A percentile compares a stretch with the other conserved stretches of the same genome.
phyloP scores from a whole-genome alignment of 2,113 vertebrate species.

The Beaufortia kweichowensis region DNA sequence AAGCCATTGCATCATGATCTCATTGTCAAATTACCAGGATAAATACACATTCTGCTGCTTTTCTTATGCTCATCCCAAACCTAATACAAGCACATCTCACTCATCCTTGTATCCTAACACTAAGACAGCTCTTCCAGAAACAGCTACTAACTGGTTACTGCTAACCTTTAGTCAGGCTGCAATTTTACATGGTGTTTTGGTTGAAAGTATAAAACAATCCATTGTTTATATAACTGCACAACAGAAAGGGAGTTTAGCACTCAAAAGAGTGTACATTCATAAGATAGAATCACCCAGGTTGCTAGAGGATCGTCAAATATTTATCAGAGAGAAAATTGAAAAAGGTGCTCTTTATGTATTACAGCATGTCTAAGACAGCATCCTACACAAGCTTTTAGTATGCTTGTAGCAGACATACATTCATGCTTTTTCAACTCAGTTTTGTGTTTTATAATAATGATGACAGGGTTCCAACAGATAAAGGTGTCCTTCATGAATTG shows the following conservation, averaged over 20 bases:
- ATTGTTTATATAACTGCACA: background rate
- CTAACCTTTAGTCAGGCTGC: background rate
- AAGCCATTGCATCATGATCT: constrained; percentile 44
- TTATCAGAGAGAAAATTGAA: constrained; percentile 5
- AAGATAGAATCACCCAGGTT: background rate
- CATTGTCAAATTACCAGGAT: constrained; percentile 66
- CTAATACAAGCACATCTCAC: background rate
- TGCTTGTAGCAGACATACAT: background rate
- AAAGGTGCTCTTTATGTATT: background rate
- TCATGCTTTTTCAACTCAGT: background rate
- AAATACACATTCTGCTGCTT: constrained; percentile 45
- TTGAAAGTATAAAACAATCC: background rate
- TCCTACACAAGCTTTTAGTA: background rate
- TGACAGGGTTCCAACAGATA: background rate
- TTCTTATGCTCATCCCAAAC: background rate
- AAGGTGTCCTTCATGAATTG: background rate
- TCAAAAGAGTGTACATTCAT: too few species aligned
- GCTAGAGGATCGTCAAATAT: background rate
- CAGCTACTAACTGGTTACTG: background rate
- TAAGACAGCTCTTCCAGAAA: background rate
- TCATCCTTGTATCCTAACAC: background rate
- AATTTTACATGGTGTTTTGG: background rate
- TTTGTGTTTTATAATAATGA: background rate
- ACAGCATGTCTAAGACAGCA: background rate
- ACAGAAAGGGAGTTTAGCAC: background rate